Conservation (phyloP, 1,140 invertebrate species). For the Rhysida immarginata region DNA sequence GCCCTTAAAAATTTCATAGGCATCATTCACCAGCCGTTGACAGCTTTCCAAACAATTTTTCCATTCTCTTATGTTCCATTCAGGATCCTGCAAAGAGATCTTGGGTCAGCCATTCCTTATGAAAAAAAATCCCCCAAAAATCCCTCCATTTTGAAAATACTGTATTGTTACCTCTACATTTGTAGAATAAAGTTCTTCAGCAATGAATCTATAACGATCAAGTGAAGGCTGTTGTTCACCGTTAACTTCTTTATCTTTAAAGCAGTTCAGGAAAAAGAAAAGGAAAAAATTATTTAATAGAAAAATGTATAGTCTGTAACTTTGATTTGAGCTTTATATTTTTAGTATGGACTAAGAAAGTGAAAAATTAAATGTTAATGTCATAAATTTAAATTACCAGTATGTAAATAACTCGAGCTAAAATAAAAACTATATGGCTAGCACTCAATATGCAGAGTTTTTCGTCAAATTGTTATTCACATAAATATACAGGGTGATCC, state of each 20-base stretch:
- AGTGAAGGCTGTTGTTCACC: neutral
- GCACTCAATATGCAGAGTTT: too few relatives aligned
- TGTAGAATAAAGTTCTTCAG: neutral
- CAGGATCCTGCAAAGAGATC: neutral
- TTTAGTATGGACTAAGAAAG: too few relatives aligned
- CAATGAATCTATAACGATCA: neutral
- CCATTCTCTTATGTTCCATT: neutral
- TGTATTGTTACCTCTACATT: neutral
- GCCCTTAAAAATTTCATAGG: neutral
- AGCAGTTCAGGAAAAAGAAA: neutral
- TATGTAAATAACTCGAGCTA: too few relatives aligned
- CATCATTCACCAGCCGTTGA: neutral
- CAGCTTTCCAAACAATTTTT: neutral
- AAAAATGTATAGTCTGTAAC: too few relatives aligned
- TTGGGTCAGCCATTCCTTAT: neutral
- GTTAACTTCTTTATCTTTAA: neutral
- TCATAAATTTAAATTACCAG: too few relatives aligned
- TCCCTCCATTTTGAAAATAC: neutral
- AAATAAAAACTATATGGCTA: too few relatives aligned
- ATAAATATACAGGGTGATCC: too few relatives aligned
- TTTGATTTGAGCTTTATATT: too few relatives aligned
- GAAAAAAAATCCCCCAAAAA: neutral
- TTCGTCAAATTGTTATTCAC: too few relatives aligned
- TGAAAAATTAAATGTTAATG: too few relatives aligned
- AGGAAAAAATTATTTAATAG: neutral